These are phyloP conservation scores for Gari tellinella DNA, from an alignment of 2,888 invertebrate species.

Conservation along the genomic window DNA sequence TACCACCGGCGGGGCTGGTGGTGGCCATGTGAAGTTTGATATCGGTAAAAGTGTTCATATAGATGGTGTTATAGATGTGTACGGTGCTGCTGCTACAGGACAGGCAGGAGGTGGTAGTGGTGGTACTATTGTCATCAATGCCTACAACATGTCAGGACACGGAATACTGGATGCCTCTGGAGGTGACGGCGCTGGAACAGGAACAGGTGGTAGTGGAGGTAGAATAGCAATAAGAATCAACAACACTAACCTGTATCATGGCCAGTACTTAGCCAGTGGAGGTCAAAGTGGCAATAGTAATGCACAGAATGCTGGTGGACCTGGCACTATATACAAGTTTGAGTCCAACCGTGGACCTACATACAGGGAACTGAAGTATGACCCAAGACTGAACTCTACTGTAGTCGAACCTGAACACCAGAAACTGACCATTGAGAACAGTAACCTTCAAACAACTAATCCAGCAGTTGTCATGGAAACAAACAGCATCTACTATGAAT, in stretches of 20 bases:
- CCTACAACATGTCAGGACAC: conserved; percentile 74
- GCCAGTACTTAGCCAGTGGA: conserved; percentile 67
- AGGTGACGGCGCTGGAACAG: conserved; percentile 62
- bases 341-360: conserved; percentile 72
- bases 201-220: conserved; percentile 72
- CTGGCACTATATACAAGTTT: conserved; percentile 76
- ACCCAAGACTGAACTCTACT: conserved; percentile 68
- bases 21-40: conserved; percentile 67
- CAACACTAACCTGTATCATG: conserved; percentile 67
- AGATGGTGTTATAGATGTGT: conserved; percentile 67
- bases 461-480: conserved; percentile 74
- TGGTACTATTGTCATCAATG: conserved; percentile 67
- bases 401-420: conserved; percentile 69
- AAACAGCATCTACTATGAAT: conserved; percentile 65
- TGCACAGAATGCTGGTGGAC: conserved; percentile 65
- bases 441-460: conserved; percentile 60
- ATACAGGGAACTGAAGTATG: conserved; percentile 76
- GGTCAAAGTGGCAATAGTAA: conserved; percentile 49
- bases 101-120: conserved; percentile 73
- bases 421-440: conserved; percentile 70
- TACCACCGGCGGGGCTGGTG: conserved; percentile 63
- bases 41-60: conserved; percentile 68
- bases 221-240: conserved; percentile 70
- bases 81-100: conserved; percentile 54
- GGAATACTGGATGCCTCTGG: conserved; percentile 71